Percentiles rank a stretch among this genome's conserved stretches.
Conservation (phyloP, 1,140 invertebrate species). For the Cardiocondyla obscurior region DNA sequence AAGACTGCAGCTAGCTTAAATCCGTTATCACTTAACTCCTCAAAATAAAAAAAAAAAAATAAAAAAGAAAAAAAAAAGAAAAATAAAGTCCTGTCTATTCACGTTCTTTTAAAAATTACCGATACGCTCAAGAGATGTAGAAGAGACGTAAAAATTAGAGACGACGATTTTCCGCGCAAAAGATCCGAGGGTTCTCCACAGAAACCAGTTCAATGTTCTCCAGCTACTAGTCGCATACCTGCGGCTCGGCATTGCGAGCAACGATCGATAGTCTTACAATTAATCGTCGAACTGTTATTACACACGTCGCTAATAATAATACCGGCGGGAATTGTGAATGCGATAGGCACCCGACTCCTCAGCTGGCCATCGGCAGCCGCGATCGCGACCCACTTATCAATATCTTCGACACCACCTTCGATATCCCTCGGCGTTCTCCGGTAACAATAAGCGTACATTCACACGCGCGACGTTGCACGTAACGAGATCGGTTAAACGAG, state of each 20-base stretch:
- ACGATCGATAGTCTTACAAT: constrained; percentile 12
- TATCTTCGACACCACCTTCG: constrained; percentile 33
- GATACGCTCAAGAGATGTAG: not conserved
- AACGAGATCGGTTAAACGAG: constrained; percentile 57
- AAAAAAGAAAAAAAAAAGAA: too few species aligned
- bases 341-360: not conserved
- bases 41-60: too few species aligned
- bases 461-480: constrained; percentile 21
- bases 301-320: constrained; percentile 21
- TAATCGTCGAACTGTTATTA: not conserved
- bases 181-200: not conserved
- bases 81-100: too few species aligned
- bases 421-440: constrained; percentile 19
- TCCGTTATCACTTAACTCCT: not conserved
- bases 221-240: not conserved
- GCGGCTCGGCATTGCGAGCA: not conserved
- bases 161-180: not conserved
- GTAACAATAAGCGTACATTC: constrained; percentile 53
- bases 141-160: too few species aligned
- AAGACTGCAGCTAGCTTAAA: too few species aligned
- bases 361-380: not conserved
- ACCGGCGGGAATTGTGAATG: not conserved
- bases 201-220: not conserved
- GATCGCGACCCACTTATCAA: constrained; percentile 43
- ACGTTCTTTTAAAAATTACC: not conserved